Percentiles rank a stretch among this genome's conserved stretches.
Evolutionary conservation across 2,113 vertebrate species (phyloP).

Genomic region (Ariopsis seemanni): DNA sequence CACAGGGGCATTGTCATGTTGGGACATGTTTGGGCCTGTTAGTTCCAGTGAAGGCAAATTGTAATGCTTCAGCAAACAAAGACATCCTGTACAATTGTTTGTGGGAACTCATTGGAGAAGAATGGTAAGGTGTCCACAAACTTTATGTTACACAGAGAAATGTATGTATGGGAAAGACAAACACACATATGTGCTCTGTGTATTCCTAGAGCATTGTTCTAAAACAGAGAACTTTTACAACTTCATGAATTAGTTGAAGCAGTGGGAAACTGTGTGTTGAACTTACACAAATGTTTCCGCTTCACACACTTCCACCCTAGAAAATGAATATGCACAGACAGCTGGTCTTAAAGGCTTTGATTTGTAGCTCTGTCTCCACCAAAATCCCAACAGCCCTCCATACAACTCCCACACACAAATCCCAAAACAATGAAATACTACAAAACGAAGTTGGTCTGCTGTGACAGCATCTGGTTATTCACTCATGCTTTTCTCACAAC

Average conservation of each 20-base stretch:
- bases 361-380: slow-evolving; percentile 68
- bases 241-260: not conserved
- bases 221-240: not conserved
- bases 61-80: not conserved
- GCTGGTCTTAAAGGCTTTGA: slow-evolving; percentile 73
- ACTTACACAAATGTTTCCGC: slow-evolving; percentile 22
- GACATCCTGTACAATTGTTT: not conserved
- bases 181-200: not conserved
- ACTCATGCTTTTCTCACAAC: slow-evolving; percentile 64
- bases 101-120: not conserved
- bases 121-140: not conserved
- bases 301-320: slow-evolving; percentile 30
- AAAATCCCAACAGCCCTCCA: slow-evolving; percentile 66
- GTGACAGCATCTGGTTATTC: slow-evolving; percentile 79
- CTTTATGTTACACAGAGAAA: not conserved
- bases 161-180: not conserved
- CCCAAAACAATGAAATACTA: slow-evolving; percentile 75
- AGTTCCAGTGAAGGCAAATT: not conserved
- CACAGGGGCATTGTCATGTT: not conserved
- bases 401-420: slow-evolving; percentile 74
- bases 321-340: slow-evolving; percentile 52
- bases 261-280: slow-evolving; percentile 37
- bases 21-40: not conserved
- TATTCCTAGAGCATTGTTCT: not conserved
- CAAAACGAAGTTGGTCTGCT: slow-evolving; percentile 70